Evolutionary conservation across 2,888 invertebrate species (phyloP).

Genomic region (Malacosoma neustria): DNA sequence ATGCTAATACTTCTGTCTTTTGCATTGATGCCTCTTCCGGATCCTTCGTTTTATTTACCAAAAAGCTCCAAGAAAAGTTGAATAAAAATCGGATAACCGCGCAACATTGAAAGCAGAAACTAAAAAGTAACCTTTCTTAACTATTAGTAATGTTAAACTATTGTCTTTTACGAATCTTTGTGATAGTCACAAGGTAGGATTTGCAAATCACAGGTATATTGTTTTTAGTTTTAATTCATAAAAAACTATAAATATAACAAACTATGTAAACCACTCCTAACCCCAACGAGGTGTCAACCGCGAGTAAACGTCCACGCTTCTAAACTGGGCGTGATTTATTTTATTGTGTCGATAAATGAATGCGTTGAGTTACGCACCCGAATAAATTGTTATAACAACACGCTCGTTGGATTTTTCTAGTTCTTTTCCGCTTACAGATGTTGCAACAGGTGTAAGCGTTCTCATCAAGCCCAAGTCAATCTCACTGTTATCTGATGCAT

Average conservation of each 20-base stretch:
- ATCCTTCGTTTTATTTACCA: too few relatives aligned
- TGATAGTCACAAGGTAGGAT: constrained; percentile 11
- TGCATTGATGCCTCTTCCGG: too few relatives aligned
- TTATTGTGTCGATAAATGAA: constrained; percentile 46
- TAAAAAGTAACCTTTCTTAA: too few relatives aligned
- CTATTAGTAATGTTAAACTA: not conserved
- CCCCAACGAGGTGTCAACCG: constrained; percentile 32
- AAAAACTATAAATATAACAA: not conserved
- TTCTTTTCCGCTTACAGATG: not conserved
- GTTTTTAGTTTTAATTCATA: not conserved
- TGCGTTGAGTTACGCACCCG: constrained; percentile 20
- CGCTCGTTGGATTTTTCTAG: not conserved
- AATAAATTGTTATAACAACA: not conserved
- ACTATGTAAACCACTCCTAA: constrained; percentile 15
- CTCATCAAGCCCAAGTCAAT: too few relatives aligned
- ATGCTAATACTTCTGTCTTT: too few relatives aligned
- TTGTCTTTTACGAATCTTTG: not conserved
- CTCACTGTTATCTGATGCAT: too few relatives aligned
- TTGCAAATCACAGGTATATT: too few relatives aligned
- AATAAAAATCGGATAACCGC: too few relatives aligned
- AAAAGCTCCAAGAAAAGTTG: too few relatives aligned
- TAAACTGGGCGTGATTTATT: constrained; percentile 38
- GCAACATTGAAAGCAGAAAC: too few relatives aligned
- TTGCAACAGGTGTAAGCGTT: too few relatives aligned
- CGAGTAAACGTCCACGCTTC: constrained; percentile 32